phyloP scores from a whole-genome alignment of 2,797 vertebrate species.

The Sparus aurata region DNA sequence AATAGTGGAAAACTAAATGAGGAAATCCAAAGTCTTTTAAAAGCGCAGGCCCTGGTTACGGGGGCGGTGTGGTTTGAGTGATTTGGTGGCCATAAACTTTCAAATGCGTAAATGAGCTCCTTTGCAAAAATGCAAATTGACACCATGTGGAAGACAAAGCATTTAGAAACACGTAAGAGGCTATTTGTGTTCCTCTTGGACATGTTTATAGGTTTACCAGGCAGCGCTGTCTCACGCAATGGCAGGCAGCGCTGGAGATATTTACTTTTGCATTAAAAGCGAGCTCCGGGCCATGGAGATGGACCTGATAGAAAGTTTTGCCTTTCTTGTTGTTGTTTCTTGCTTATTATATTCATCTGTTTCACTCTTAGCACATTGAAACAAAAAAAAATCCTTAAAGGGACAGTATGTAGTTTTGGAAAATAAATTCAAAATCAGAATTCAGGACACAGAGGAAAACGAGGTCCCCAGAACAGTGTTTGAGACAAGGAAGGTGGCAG shows the following conservation, averaged over 20 bases:
- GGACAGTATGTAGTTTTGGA: too few species aligned
- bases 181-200: constrained; percentile 75
- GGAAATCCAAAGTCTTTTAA: constrained; percentile 68
- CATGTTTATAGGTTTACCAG: constrained; percentile 78
- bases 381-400: neutral
- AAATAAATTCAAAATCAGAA: too few species aligned
- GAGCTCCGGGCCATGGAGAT: constrained; percentile 21
- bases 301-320: constrained; percentile 8
- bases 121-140: constrained; percentile 85
- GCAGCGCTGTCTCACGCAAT: constrained; percentile 79
- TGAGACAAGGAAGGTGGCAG: too few species aligned
- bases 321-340: constrained; percentile 4
- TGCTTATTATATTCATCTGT: constrained; percentile 3
- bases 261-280: constrained; percentile 48
- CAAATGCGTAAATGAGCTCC: constrained; percentile 84
- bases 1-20: constrained; percentile 64
- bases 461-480: too few species aligned
- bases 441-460: too few species aligned
- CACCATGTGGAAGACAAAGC: constrained; percentile 86
- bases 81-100: constrained; percentile 81
- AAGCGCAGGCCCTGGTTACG: constrained; percentile 63
- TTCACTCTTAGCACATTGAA: constrained; percentile 20
- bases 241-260: constrained; percentile 41
- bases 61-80: constrained; percentile 77
- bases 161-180: constrained; percentile 82